Evolutionary conservation across 2,113 vertebrate genomes (phyloP).

Genomic region (Aegotheles bennettii): DNA sequence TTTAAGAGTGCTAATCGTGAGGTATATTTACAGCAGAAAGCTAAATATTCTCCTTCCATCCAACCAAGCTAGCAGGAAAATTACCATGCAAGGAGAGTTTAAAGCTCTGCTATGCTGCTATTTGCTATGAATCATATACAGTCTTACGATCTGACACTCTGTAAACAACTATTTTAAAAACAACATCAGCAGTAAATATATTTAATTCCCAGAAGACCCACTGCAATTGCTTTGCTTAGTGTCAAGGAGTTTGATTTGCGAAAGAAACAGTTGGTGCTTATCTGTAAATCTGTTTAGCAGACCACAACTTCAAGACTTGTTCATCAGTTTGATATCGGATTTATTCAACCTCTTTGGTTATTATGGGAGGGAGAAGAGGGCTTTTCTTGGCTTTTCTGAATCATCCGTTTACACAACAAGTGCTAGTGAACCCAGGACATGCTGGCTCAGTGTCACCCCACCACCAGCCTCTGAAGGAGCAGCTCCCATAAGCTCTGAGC

Average conservation of each 20-base stretch:
- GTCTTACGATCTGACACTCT: neutral
- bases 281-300: neutral
- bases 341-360: neutral
- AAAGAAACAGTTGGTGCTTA: neutral
- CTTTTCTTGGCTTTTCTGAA: neutral
- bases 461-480: neutral
- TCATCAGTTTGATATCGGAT: neutral
- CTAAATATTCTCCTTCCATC: neutral
- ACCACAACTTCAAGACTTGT: neutral
- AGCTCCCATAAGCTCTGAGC: neutral
- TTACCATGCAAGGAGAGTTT: neutral
- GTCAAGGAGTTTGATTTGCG: neutral
- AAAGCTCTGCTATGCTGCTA: neutral
- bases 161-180: constrained; percentile 47
- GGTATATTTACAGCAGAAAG: constrained; percentile 24
- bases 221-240: constrained; percentile 6
- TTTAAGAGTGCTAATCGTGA: neutral
- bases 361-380: neutral
- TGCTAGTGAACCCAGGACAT: rapidly evolving
- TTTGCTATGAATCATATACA: constrained; percentile 30
- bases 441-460: neutral
- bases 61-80: neutral
- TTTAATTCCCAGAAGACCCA: constrained; percentile 24
- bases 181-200: constrained; percentile 16
- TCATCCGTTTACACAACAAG: neutral